Evolutionary conservation across 2,113 vertebrate species (phyloP), one percentile per base, ranked within the genome.

Genomic region (Mirounga angustirostris): DNA sequence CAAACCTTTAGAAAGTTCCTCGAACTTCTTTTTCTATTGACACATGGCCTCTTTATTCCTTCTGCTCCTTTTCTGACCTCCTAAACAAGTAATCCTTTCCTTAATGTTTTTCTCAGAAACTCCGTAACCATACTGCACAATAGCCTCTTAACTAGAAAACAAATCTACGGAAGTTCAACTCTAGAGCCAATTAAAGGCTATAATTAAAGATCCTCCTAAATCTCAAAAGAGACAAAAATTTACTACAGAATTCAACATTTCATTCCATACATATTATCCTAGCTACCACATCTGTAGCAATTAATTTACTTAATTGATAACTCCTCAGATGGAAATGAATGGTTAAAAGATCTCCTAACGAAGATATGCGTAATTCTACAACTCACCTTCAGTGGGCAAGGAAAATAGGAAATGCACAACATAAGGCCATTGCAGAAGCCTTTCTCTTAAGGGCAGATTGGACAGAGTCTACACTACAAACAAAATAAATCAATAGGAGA

Each of bases 201-300:
- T n/a, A 50, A 85, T 26, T 50, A 76, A 88, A 26, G 43, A 78
- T 67, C 28, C 59, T 94, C 30, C 58, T 85, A 95, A 91, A 92
- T 76, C 71, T 85, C 56, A 76, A 58, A 81, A 94, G 58, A 86
- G 43, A 91, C 5, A 89, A 12, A 65, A 54, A 78, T 80, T 54
- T 80, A 93, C 18, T 88, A 24, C 3, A 76, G 50, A 84, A 85
- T 87, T n/a, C 40, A 93, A 81, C 59, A 88, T 95, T 95, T 97
- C 3, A 33, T 11, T 92, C 54, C 52, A 56, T 54, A 67, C 4
- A 7, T 61, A 85, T 26, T 76, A 58, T 89, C 43, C 58, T 95
- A 56, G 16, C 43, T 89, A 83, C 76, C 69, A 30, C 11, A 79
- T 67, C 36, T 56, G 33, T 81, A 82, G 30, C 79, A 94, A 81